Percentiles rank a stretch among this genome's conserved stretches.
These are phyloP conservation scores for Brachyptera putata DNA, from an alignment of 2,888 invertebrate genomes.

Conservation along the genomic window DNA sequence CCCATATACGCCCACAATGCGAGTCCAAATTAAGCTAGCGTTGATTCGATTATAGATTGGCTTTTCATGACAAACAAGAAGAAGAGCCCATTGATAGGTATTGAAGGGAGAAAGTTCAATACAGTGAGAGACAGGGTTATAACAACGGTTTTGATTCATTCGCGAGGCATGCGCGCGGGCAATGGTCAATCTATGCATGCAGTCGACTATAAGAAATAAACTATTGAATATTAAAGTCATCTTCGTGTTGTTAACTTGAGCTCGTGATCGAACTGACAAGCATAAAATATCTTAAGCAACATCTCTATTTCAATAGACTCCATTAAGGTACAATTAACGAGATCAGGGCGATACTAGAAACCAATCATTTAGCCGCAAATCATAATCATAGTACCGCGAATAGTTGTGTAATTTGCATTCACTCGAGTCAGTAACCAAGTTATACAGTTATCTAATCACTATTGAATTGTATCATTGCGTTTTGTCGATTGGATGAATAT, in stretches of 20 bases:
- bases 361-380: constrained; percentile 8
- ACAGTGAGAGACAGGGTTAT: neutral
- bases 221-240: constrained; percentile 16
- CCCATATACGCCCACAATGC: constrained; percentile 23
- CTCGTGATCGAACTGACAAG: constrained; percentile 15
- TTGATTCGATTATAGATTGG: constrained; percentile 29
- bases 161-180: neutral
- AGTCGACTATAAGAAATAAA: neutral
- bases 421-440: too few relatives aligned
- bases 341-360: constrained; percentile 2
- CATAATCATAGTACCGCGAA: constrained; percentile 3
- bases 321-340: constrained; percentile 21
- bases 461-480: too few relatives aligned
- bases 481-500: too few relatives aligned
- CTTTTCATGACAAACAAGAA: constrained; percentile 23
- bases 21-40: constrained; percentile 22
- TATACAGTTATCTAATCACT: too few relatives aligned
- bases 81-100: constrained; percentile 7
- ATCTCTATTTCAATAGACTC: constrained; percentile 22
- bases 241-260: constrained; percentile 1
- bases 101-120: constrained; percentile 23
- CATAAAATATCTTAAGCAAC: constrained; percentile 17
- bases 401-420: neutral
- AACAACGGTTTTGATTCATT: constrained; percentile 8
- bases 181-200: neutral